A percentile compares a stretch with the other conserved stretches of the same genome.
Evolutionary conservation across 35 echinoderm and acorn worm genomes (phyloP).

Genomic region (Amphiura filiformis): DNA sequence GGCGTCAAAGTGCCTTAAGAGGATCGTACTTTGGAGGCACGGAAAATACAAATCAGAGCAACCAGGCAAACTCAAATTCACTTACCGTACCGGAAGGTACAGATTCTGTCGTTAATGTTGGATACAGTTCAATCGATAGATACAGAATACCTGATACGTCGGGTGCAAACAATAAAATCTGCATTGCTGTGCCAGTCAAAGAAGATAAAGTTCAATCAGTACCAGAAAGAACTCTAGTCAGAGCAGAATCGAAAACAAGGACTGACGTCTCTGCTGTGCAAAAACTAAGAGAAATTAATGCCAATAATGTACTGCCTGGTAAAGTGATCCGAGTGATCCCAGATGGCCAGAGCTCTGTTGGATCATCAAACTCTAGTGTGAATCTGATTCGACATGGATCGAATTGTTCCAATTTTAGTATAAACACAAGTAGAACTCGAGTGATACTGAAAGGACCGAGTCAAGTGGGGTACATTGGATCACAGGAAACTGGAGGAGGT

Average conservation of each 20-base stretch:
- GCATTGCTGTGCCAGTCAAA: background rate
- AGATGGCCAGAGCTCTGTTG: background rate
- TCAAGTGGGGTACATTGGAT: slow-evolving; percentile 53
- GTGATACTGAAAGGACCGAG: background rate
- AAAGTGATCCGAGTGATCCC: background rate
- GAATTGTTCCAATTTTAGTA: slow-evolving; percentile 37
- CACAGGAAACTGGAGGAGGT: slow-evolving; percentile 57
- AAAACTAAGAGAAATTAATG: background rate
- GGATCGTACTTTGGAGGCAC: background rate
- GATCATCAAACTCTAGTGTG: background rate
- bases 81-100: background rate
- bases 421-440: slow-evolving; percentile 53
- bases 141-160: background rate
- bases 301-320: background rate
- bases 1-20: background rate
- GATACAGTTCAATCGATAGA: slow-evolving; percentile 11
- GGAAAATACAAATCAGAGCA: slow-evolving; percentile 60
- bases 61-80: slow-evolving; percentile 20
- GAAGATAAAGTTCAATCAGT: background rate
- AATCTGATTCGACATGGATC: slow-evolving; percentile 20
- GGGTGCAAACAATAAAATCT: background rate
- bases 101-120: slow-evolving; percentile 10
- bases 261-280: background rate
- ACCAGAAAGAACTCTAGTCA: slow-evolving; percentile 14
- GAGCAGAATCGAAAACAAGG: slow-evolving; percentile 23